Percentiles rank a stretch among this genome's conserved stretches.
phyloP scores from a whole-genome alignment of 2,113 vertebrate genomes.

The Ammodytes marinus region DNA sequence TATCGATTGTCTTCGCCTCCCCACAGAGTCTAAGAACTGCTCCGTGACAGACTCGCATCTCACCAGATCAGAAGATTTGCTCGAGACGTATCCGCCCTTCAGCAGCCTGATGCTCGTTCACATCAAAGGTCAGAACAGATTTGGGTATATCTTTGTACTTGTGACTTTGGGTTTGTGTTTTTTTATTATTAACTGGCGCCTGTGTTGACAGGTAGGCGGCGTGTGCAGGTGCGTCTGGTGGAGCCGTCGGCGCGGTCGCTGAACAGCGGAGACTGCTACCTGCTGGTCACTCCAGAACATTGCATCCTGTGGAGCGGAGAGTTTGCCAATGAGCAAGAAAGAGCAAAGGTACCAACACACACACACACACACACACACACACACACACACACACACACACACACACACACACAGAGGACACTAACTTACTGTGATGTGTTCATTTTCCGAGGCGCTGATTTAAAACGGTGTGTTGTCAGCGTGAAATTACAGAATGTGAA shows the following conservation, averaged over 20 bases:
- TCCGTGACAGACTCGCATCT: conserved; percentile 20
- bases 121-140: conserved; percentile 82
- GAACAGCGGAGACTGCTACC: conserved; percentile 88
- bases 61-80: conserved; percentile 47
- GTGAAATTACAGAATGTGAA: not conserved
- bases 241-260: conserved; percentile 78
- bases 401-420: not conserved
- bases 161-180: not conserved
- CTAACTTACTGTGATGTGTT: accelerated
- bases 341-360: conserved; percentile 78
- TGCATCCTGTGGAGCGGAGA: conserved; percentile 85
- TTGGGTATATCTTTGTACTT: not conserved
- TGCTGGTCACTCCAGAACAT: conserved; percentile 79
- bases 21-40: conserved; percentile 81
- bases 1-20: not conserved
- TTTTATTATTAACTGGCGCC: conserved; percentile 2
- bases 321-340: conserved; percentile 82
- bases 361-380: too few species aligned
- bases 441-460: not conserved
- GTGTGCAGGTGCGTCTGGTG: conserved; percentile 85
- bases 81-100: conserved; percentile 71
- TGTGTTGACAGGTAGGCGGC: conserved; percentile 78
- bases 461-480: not conserved
- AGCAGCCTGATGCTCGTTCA: conserved; percentile 85
- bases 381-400: too few species aligned